These are phyloP conservation scores for Chelonia mydas DNA, from an alignment of 2,797 vertebrate species.

Conservation along the genomic window DNA sequence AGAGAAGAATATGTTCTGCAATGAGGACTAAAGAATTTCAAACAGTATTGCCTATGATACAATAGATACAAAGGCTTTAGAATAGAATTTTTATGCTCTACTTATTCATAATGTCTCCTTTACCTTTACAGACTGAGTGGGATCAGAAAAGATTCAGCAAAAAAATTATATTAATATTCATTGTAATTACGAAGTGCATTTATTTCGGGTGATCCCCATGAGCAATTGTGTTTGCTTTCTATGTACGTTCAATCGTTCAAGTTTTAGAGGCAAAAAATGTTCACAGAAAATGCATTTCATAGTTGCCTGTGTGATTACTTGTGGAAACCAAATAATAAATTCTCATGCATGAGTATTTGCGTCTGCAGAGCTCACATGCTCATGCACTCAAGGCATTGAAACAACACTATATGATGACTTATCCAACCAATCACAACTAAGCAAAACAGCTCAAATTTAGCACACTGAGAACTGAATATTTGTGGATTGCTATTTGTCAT, in stretches of 20 bases:
- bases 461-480: slow-evolving; percentile 5
- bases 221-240: background rate
- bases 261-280: slow-evolving; percentile 10
- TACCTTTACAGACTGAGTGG: background rate
- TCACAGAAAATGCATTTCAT: background rate
- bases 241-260: background rate
- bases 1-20: background rate
- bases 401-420: background rate
- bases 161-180: background rate
- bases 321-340: background rate
- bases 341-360: background rate
- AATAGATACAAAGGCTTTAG: rapidly evolving
- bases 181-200: background rate
- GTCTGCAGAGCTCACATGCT: background rate
- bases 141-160: background rate
- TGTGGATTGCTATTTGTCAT: background rate
- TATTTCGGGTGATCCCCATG: background rate
- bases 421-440: slow-evolving; percentile 27
- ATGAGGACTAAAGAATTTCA: background rate
- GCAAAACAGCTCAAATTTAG: slow-evolving; percentile 6
- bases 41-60: background rate
- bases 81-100: background rate
- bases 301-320: background rate
- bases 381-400: background rate
- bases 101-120: background rate